phyloP scores from a whole-genome alignment of 1,140 invertebrate genomes.

The Drosophila melanica region DNA sequence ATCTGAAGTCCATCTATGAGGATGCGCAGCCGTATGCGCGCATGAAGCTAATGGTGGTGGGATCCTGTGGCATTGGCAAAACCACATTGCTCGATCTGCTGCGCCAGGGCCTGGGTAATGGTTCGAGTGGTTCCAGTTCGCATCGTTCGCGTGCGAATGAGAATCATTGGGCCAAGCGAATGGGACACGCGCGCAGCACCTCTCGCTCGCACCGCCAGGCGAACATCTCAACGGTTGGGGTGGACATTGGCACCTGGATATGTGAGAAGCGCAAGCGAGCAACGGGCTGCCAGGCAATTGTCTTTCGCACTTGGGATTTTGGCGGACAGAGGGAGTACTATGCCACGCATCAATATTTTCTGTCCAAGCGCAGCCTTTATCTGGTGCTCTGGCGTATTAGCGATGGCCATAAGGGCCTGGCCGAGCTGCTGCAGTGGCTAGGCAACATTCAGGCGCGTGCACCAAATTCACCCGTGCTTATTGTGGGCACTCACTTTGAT shows the following conservation, averaged over 20 bases:
- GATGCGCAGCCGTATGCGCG: constrained; percentile 96
- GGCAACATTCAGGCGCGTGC: constrained; percentile 97
- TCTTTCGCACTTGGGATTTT: constrained; percentile 99
- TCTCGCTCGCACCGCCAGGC: constrained; percentile 59
- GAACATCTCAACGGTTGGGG: constrained; percentile 97
- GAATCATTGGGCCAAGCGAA: constrained; percentile 95
- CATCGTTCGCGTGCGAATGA: constrained; percentile 71
- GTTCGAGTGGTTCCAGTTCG: constrained; percentile 49
- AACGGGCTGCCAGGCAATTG: constrained; percentile 90
- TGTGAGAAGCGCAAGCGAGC: constrained; percentile 91
- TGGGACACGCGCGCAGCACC: constrained; percentile 90
- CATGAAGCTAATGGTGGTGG: constrained; percentile 99
- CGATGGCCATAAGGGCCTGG: constrained; percentile 95
- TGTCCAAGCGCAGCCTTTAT: constrained; percentile 97
- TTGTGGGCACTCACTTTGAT: constrained; percentile 98
- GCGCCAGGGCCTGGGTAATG: constrained; percentile 86
- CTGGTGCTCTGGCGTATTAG: constrained; percentile 97
- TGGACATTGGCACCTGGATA: constrained; percentile 97
- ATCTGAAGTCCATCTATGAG: constrained; percentile 94
- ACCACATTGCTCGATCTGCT: constrained; percentile 96
- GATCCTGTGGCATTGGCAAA: constrained; percentile 95
- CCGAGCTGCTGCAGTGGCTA: constrained; percentile 96
- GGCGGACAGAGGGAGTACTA: constrained; percentile 99
- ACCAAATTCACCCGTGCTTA: constrained; percentile 96
- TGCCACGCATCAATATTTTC: constrained; percentile 99